A percentile compares a stretch with the other conserved stretches of the same genome.
Evolutionary conservation across 1,140 invertebrate genomes (phyloP).

Genomic region (Hylaeus volcanicus): DNA sequence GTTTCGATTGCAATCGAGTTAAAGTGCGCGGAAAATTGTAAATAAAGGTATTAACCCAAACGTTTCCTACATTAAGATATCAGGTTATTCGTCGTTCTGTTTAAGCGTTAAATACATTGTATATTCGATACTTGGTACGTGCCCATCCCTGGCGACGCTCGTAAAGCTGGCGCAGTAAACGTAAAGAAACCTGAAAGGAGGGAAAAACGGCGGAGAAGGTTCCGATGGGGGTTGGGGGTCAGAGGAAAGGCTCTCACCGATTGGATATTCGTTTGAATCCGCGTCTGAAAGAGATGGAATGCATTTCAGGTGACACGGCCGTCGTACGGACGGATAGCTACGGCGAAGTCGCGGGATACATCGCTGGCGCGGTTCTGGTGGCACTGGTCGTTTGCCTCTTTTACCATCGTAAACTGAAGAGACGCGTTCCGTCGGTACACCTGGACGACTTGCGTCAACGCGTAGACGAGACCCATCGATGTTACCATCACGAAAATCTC

Average conservation of each 20-base stretch:
- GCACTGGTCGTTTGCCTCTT: slow-evolving; percentile 72
- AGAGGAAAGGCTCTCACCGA: neutral
- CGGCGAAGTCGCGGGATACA: slow-evolving; percentile 71
- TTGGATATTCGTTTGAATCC: neutral
- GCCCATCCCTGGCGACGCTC: too few species aligned
- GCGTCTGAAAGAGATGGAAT: slow-evolving; percentile 5
- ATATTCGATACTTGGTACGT: too few species aligned
- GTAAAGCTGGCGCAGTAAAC: too few species aligned
- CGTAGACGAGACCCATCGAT: slow-evolving; percentile 72
- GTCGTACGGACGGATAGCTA: slow-evolving; percentile 77
- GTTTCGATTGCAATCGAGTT: neutral
- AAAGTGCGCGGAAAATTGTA: too few species aligned
- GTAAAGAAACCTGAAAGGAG: neutral
- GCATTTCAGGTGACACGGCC: slow-evolving; percentile 73
- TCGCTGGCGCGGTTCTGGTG: slow-evolving; percentile 69
- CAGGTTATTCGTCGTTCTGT: too few species aligned
- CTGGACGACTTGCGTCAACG: slow-evolving; percentile 72
- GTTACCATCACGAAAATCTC: slow-evolving; percentile 75
- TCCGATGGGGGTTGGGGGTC: neutral
- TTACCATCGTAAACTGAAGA: slow-evolving; percentile 73
- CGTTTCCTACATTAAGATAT: too few species aligned
- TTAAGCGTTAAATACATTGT: too few species aligned
- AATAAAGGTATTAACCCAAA: too few species aligned
- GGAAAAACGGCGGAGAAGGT: neutral
- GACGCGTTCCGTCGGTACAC: slow-evolving; percentile 66